phyloP scores from a whole-genome alignment of 2,797 vertebrate species.

The Pristis pectinata region DNA sequence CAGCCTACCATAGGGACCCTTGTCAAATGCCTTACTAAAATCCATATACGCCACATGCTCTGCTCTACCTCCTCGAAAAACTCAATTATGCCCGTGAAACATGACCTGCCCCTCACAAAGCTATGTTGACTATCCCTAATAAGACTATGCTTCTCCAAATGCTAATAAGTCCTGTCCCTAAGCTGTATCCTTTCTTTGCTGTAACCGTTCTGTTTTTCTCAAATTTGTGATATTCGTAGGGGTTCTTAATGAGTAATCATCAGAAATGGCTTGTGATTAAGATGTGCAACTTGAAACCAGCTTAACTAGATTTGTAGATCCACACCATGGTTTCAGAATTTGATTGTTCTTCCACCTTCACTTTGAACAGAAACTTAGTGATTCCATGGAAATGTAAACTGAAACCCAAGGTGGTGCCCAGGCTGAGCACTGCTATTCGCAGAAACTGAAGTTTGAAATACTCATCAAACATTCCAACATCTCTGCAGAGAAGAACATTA shows the following conservation, averaged over 20 bases:
- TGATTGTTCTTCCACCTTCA: background rate
- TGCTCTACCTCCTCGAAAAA: no score
- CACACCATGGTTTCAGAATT: background rate
- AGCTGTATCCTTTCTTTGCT: no score
- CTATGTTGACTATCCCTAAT: no score
- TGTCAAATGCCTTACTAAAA: no score
- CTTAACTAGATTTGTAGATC: background rate
- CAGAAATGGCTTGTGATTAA: background rate
- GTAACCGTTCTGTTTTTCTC: background rate
- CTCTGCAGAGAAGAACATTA: background rate
- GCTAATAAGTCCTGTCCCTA: no score
- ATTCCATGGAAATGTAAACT: background rate
- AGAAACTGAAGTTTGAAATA: background rate
- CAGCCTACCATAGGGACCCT: no score
- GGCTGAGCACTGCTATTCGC: background rate
- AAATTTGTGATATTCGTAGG: background rate
- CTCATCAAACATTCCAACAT: background rate
- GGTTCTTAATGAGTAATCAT: background rate
- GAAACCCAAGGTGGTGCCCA: background rate
- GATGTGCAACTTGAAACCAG: background rate
- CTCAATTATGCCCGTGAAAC: no score
- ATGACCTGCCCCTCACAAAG: no score
- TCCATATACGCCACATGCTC: no score
- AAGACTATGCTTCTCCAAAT: no score
- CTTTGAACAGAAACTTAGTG: background rate